Evolutionary conservation across 2,888 invertebrate species (phyloP), one percentile per base, ranked within the genome.

Genomic region (Microchrysa polita): DNA sequence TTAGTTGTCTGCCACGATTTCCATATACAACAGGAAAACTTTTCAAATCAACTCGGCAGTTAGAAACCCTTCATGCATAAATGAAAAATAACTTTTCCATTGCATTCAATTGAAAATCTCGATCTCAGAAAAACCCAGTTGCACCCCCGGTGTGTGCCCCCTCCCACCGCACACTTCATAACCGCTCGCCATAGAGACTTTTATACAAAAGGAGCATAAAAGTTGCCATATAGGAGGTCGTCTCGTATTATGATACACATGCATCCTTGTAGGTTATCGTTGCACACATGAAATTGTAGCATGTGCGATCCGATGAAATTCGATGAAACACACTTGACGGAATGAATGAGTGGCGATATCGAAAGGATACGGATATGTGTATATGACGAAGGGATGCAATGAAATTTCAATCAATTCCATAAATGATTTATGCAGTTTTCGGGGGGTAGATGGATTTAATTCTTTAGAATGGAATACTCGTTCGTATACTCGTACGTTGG

Each of bases 31-130:
- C 69, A 57, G 55, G 69, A 27, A 55, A 69, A 69, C 20, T 69
- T 69, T 69, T 69, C 69, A 69, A 69, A 69, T 69, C 69, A 69
- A 69, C 69, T 69, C 69, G 55, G 55, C 69, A 69, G 69, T 69
- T 69, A 69, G 69, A 69, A 69, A 34, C 69, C 52, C 55, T 55
- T 69, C 69, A 69, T 69, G 57, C 69, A 69, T 20, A 69, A 69
- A 69, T 69, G 55, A 69, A 57, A 57, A 69, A 57, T 69, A 69
- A 69, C 69, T 69, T 69, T 69, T 69, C 69, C 69, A 69, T 67
- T 69, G 69, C 69, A 55, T 69, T 69, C 69, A 69, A n/a, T 48
- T 48, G 48, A 48, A 48, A 48, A n/a, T n/a, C 48, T 48, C 16
- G 14, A 34, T 48, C 16, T 12, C n/a, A n/a, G n/a, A n/a, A n/a